Evolutionary conservation across 2,797 vertebrate genomes (phyloP), one percentile per base, ranked within the genome.

Genomic region (Serranus cabrilla): DNA sequence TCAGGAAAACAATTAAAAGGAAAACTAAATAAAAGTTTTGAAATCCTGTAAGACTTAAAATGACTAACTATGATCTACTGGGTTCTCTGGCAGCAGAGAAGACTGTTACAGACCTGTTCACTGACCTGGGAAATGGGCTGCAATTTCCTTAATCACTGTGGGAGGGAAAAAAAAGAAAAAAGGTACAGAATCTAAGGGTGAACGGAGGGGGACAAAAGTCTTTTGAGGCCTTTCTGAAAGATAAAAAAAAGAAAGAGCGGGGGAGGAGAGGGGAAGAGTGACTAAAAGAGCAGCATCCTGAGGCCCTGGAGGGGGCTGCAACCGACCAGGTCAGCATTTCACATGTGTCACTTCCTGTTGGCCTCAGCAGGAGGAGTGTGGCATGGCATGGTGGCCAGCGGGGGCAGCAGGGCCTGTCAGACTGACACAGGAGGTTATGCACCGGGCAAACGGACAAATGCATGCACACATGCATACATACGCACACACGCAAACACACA

Each of bases 281-380:
- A 82, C 76, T 79, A 91, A 91, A 92, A 90, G 84, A 90, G 86
- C 87, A 87, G 86, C 84, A 86, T 89, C 87, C 92, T 76, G 67
- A 81, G 87, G 83, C 45, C 83, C 89, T 70, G 83, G 71, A 86
- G 88, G 83, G 54, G 78, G 27, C 75, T 66, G 73, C 76, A 84
- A 90, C 59, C 21, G n/a, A 88, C 89, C 83, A 89, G 93, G 90
- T 95, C 95, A 95, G 94, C 92, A 88, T 92, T 95, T 93, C 87
- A 90, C 67, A 89, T 74, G 82, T 92, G 92, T 93, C 95, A 88
- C 89, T 90, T 93, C 91, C 91, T 91, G 81, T 94, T 77, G 85
- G 88, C 83, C 82, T 92, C 90, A 85, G 78, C 43, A 17, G 82
- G 86, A 89, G 81, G 86, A 93, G 83, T 54, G 52, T 82, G 85